phyloP scores from a whole-genome alignment of 1,140 invertebrate genomes.

The Oryctes rhinoceros region DNA sequence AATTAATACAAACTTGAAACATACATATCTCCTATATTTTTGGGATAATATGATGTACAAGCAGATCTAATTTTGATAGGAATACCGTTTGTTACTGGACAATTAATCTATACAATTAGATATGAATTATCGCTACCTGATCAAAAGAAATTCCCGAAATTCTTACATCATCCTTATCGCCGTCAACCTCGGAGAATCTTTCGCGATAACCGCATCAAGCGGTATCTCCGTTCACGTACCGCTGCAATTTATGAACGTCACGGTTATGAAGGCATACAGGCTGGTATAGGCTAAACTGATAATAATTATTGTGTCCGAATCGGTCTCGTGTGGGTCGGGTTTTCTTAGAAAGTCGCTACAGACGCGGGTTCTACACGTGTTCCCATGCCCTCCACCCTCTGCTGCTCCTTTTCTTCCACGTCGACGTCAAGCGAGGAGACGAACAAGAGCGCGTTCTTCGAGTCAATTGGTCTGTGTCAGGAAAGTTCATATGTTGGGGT shows the following conservation, averaged over 20 bases:
- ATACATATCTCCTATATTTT: no score
- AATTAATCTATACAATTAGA: no score
- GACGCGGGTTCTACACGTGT: conserved; percentile 40
- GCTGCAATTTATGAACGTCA: background rate
- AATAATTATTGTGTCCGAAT: conserved; percentile 11
- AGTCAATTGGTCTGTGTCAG: conserved; percentile 47
- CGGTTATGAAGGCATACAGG: background rate
- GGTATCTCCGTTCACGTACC: no score
- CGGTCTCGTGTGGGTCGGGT: conserved; percentile 15
- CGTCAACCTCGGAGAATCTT: background rate
- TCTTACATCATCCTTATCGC: background rate
- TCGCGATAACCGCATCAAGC: background rate
- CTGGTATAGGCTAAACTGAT: background rate
- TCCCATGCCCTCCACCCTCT: conserved; percentile 40
- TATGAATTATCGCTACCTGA: no score
- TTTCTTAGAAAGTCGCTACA: conserved; percentile 18
- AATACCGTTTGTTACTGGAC: no score
- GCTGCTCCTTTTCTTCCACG: conserved; percentile 10
- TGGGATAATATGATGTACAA: no score
- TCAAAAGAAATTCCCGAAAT: no score
- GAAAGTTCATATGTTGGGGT: conserved; percentile 45
- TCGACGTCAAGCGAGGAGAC: conserved; percentile 16
- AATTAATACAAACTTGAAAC: no score
- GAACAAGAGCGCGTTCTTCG: conserved; percentile 45
- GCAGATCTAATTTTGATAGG: no score